phyloP scores from a whole-genome alignment of 2,797 vertebrate species.

The Acanthurus tractus region DNA sequence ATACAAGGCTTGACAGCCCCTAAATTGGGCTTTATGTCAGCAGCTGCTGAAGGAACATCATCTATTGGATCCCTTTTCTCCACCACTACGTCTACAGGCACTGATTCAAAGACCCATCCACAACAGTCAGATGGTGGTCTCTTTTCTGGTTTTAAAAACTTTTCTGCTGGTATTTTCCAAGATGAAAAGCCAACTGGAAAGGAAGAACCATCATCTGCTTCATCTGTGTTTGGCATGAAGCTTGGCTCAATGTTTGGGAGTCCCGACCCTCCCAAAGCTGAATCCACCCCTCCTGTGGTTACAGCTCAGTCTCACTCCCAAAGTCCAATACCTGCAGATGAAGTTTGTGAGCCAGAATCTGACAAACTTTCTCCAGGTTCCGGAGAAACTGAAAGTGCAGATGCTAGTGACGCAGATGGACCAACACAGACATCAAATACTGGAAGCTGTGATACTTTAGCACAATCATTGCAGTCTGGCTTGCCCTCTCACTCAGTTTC shows the following conservation, averaged over 20 bases:
- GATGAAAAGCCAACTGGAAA: conserved; percentile 82
- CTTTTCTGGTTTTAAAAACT: conserved; percentile 89
- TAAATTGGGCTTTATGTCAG: conserved; percentile 88
- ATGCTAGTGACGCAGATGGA: conserved; percentile 79
- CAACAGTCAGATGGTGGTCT: conserved; percentile 81
- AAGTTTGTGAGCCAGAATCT: conserved; percentile 53
- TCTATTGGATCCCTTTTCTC: conserved; percentile 91
- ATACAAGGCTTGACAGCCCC: conserved; percentile 82
- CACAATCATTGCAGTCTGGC: conserved; percentile 61
- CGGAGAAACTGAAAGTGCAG: conserved; percentile 77
- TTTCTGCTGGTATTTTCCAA: conserved; percentile 91
- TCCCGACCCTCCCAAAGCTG: conserved; percentile 67
- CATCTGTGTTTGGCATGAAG: conserved; percentile 87
- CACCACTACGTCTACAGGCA: conserved; percentile 70
- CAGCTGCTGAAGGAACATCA: conserved; percentile 81
- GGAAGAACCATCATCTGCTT: conserved; percentile 74
- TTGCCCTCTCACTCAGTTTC: conserved; percentile 56
- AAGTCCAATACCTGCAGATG: conserved; percentile 48
- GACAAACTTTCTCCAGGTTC: conserved; percentile 77
- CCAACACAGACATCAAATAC: conserved; percentile 74
- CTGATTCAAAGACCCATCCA: conserved; percentile 68
- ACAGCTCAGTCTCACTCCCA: conserved; percentile 71
- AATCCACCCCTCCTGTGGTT: conserved; percentile 62
- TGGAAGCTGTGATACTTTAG: conserved; percentile 74
- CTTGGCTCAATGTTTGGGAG: conserved; percentile 83